A percentile compares a stretch with the other conserved stretches of the same genome.
Evolutionary conservation across 2,797 vertebrate species (phyloP).

Genomic region (Todus mexicanus): DNA sequence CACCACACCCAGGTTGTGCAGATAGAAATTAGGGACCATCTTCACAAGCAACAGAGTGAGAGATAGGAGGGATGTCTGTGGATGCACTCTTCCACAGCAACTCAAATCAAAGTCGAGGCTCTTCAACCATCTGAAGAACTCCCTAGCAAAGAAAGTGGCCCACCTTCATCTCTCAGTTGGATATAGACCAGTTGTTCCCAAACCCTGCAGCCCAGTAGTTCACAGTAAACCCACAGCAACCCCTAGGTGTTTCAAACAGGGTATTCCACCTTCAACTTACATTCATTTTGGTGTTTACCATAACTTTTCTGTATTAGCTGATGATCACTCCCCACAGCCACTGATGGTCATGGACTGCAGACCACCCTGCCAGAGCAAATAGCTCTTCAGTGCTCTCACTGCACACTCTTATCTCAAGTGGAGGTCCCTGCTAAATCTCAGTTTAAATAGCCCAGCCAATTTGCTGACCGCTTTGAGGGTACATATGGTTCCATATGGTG

Average conservation of each 20-base stretch:
- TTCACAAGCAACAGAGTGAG: not conserved
- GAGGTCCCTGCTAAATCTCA: constrained; percentile 9
- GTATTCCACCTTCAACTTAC: not conserved
- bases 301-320: not conserved
- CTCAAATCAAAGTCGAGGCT: not conserved
- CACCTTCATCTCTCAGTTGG: not conserved
- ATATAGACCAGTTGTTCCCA: not conserved
- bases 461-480: not conserved
- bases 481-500: constrained; percentile 11
- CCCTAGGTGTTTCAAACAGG: not conserved
- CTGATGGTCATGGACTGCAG: not conserved
- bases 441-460: not conserved
- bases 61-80: not conserved
- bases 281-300: not conserved
- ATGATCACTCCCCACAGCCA: not conserved
- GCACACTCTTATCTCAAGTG: not conserved
- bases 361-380: not conserved
- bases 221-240: not conserved
- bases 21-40: not conserved
- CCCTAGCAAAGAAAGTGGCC: not conserved
- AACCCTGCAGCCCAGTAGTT: not conserved
- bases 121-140: not conserved
- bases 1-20: not conserved
- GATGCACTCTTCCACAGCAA: not conserved
- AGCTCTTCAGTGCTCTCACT: not conserved